Base-by-base conservation (phyloP, 2,113 vertebrate species). In the Austrofundulus limnaeus region DNA sequence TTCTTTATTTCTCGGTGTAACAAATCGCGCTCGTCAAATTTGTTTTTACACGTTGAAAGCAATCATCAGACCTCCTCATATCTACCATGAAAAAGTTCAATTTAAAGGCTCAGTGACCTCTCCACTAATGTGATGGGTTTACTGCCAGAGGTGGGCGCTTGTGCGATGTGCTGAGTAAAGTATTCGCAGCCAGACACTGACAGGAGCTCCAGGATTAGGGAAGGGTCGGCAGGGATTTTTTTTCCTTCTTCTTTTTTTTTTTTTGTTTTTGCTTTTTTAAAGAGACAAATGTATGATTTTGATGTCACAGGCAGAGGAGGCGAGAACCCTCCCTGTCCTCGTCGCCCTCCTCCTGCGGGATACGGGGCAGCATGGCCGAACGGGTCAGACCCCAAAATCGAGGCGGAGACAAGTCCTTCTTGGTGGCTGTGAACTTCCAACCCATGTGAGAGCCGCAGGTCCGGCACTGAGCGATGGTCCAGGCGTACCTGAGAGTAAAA, bases 301-400 rank as follows among this genome's bases (percentile, higher is more conserved):
- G 8, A 28, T 8, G 11, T 95, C 88, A 99, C 89, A 97, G 88
- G 88, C 96, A 98, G 61, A 98, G 94, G 67, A 95, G 80, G 0
- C 94, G 94, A 10, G 93, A 92, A 45, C 90, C 89, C 43, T 94
- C 91, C 0, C 91, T 91, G 14, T 87, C 90, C 0, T 91, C 72
- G 34, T 92, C 94, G 0, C 91, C 93, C 20, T 96, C 87, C 0
- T 70, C 64, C 51, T 93, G 92, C 21, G 97, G 97, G 25, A 99
- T 98, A 13, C 94, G 94, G 7, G 96, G 96, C 58, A 96, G 87
- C 76, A 99, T 87, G 23, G 96, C 95, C 2, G 96, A 98, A 8
- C 97, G 94, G 0, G 97, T 98, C 88, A 99, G 77, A 6, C 97
- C 97, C 97, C 97, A 99, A 84, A 99, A 99, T 17, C 90, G 93